phyloP scores from a whole-genome alignment of 2,113 vertebrate species.

The Speoplatyrhinus poulsoni region DNA sequence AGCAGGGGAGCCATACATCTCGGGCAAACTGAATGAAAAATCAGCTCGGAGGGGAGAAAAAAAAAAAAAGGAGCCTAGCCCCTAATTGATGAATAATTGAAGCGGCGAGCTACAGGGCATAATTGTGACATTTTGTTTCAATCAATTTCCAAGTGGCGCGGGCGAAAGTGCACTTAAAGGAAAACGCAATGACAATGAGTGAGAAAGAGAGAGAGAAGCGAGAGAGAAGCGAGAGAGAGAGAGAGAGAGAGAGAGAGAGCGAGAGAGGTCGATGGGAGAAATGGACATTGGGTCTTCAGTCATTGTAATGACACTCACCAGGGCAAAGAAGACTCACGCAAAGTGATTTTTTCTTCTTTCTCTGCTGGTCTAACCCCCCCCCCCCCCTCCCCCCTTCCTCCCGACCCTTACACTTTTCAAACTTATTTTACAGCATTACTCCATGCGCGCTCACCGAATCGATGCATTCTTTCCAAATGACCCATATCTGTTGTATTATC shows the following conservation, averaged over 20 bases:
- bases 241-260: constrained; percentile 37
- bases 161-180: constrained; percentile 79
- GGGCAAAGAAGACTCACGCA: constrained; percentile 29
- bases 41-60: constrained; percentile 68
- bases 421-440: constrained; percentile 21
- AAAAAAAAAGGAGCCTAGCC: constrained; percentile 67
- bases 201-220: constrained; percentile 49
- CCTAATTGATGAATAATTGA: constrained; percentile 86
- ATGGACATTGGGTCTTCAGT: constrained; percentile 61
- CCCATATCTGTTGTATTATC: neutral
- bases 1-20: constrained; percentile 84
- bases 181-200: constrained; percentile 69
- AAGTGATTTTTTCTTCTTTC: constrained; percentile 42
- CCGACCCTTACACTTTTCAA: constrained; percentile 17
- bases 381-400: constrained; percentile 21
- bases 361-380: neutral
- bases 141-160: constrained; percentile 80
- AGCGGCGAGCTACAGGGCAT: constrained; percentile 78
- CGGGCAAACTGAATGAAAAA: constrained; percentile 82
- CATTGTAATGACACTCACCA: constrained; percentile 49
- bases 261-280: constrained; percentile 57
- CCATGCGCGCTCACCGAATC: neutral
- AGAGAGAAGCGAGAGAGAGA: constrained; percentile 44
- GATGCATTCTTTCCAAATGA: neutral
- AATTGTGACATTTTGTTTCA: constrained; percentile 86